Conservation (phyloP, 2,797 vertebrate genomes). For the Menidia menidia region DNA sequence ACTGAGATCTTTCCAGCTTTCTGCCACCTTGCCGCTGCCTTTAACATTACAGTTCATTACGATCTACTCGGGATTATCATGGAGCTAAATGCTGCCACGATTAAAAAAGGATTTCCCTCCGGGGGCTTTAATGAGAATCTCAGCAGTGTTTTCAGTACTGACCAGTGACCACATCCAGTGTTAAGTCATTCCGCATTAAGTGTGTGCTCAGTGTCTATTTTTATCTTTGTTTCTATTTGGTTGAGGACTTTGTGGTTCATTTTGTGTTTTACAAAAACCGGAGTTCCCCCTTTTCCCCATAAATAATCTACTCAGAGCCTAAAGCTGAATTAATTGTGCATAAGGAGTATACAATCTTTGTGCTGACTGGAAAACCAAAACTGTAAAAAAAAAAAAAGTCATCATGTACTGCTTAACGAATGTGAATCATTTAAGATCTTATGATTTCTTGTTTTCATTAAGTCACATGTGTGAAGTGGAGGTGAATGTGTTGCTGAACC, state of each 20-base stretch:
- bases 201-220: constrained; percentile 1
- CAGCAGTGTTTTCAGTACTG: constrained; percentile 51
- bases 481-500: not conserved
- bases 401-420: not conserved
- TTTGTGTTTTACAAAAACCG: not conserved
- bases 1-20: constrained; percentile 10
- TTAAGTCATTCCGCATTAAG: constrained; percentile 16
- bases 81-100: constrained; percentile 62
- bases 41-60: constrained; percentile 27
- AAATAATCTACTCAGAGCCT: not conserved
- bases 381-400: not conserved
- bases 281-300: not conserved
- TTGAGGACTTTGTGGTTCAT: not conserved
- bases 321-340: constrained; percentile 2
- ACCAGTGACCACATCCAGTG: constrained; percentile 29
- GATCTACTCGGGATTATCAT: constrained; percentile 73
- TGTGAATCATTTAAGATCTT: not conserved
- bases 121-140: constrained; percentile 75
- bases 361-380: not conserved
- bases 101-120: constrained; percentile 74
- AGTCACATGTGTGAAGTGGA: not conserved
- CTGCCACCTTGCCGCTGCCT: constrained; percentile 55
- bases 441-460: constrained; percentile 19
- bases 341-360: constrained; percentile 9
- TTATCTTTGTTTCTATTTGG: constrained; percentile 3